phyloP scores from a whole-genome alignment of 1,140 invertebrate species.

The Hetaerina americana region DNA sequence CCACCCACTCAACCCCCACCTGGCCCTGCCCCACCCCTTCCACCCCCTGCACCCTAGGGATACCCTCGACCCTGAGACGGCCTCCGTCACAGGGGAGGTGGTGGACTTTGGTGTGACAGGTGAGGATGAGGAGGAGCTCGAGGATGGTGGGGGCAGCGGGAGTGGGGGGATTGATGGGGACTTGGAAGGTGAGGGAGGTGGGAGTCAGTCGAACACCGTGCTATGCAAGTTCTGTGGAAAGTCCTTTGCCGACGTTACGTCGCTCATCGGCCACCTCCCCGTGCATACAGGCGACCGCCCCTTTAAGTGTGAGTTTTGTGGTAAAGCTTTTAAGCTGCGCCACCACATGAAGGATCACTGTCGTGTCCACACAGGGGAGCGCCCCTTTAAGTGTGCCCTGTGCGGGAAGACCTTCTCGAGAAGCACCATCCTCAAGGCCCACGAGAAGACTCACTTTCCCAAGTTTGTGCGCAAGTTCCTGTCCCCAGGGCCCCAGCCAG shows the following conservation, averaged over 20 bases:
- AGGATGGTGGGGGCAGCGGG: conserved; percentile 13
- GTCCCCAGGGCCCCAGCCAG: conserved; percentile 50
- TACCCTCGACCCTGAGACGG: background rate
- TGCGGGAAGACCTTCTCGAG: conserved; percentile 83
- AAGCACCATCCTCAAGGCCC: conserved; percentile 77
- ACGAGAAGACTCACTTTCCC: conserved; percentile 83
- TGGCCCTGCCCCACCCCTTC: conserved; percentile 7
- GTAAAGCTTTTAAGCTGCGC: conserved; percentile 75
- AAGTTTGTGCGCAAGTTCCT: conserved; percentile 77
- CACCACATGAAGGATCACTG: conserved; percentile 90
- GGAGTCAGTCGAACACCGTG: conserved; percentile 32
- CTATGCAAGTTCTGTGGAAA: conserved; percentile 83
- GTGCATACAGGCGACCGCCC: conserved; percentile 78
- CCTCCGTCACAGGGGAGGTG: conserved; percentile 32
- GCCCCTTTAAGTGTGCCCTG: conserved; percentile 73
- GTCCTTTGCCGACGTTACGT: conserved; percentile 74
- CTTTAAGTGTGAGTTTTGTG: conserved; percentile 83
- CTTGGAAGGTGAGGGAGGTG: conserved; percentile 13
- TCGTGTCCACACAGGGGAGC: conserved; percentile 77
- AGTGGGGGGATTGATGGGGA: conserved; percentile 9
- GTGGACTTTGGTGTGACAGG: conserved; percentile 23
- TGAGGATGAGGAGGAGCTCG: conserved; percentile 15
- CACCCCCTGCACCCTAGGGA: background rate
- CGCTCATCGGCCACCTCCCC: conserved; percentile 69
- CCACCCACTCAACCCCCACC: conserved; percentile 28